A percentile compares a stretch with the other conserved stretches of the same genome.
These are phyloP conservation scores for Fragum whitleyi DNA, from an alignment of 2,888 invertebrate species.

Conservation along the genomic window DNA sequence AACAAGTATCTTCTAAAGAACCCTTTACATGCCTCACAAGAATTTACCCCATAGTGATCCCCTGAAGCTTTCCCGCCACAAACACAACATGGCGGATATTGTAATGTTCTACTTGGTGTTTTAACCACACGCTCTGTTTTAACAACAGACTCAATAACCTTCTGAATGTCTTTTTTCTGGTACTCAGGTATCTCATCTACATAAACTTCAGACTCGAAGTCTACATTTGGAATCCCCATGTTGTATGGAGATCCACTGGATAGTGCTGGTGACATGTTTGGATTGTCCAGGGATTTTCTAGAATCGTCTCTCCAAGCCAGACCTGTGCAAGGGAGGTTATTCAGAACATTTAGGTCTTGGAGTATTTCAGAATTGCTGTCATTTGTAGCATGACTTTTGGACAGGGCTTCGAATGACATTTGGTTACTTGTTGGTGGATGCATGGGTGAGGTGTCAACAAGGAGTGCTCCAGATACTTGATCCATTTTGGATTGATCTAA, in stretches of 20 bases:
- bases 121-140: background rate
- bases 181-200: background rate
- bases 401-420: slow-evolving; percentile 2
- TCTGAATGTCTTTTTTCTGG: background rate
- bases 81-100: slow-evolving; percentile 59
- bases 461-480: too few relatives aligned
- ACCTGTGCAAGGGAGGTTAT: background rate
- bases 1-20: slow-evolving; percentile 59
- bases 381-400: background rate
- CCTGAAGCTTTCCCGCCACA: slow-evolving; percentile 60
- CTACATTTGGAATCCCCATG: background rate
- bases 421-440: background rate
- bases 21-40: slow-evolving; percentile 63
- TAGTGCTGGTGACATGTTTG: background rate
- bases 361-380: background rate
- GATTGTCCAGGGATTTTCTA: background rate
- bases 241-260: background rate
- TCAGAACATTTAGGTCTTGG: background rate
- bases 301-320: background rate
- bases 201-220: background rate
- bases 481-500: too few relatives aligned
- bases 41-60: slow-evolving; percentile 57
- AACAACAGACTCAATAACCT: background rate
- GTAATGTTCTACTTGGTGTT: background rate
- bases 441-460: too few relatives aligned